A percentile compares a stretch with the other conserved stretches of the same genome.
phyloP scores from a whole-genome alignment of 2,888 invertebrate genomes.

The Platerodrilus igneus region DNA sequence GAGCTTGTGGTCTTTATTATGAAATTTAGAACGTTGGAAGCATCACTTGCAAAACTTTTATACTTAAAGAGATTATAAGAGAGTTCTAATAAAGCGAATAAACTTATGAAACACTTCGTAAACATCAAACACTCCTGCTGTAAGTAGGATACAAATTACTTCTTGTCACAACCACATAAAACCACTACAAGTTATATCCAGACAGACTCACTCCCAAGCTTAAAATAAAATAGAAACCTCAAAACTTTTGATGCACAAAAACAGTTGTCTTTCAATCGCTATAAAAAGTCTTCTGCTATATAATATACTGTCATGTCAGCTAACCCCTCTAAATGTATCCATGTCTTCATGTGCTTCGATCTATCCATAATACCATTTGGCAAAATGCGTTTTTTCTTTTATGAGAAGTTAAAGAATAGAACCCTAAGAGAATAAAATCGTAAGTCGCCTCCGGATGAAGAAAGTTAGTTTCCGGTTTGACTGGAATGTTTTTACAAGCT shows the following conservation, averaged over 20 bases:
- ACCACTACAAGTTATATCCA: conserved; percentile 9
- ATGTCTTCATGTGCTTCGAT: conserved; percentile 22
- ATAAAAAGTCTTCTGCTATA: conserved; percentile 35
- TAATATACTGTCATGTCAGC: conserved; percentile 37
- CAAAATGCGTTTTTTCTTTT: conserved; percentile 19
- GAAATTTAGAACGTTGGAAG: no score
- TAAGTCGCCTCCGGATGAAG: conserved; percentile 38
- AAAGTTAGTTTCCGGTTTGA: conserved; percentile 42
- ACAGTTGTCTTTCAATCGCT: conserved; percentile 39
- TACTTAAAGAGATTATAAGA: no score
- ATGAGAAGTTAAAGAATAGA: conserved; percentile 21
- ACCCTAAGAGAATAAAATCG: conserved; percentile 36
- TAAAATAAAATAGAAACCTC: conserved; percentile 34
- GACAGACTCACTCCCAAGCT: conserved; percentile 21
- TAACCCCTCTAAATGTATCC: conserved; percentile 18
- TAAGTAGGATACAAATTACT: neutral
- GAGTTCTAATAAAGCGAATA: conserved; percentile 8
- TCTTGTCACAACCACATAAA: neutral
- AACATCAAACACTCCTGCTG: conserved; percentile 10
- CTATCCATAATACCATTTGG: conserved; percentile 11
- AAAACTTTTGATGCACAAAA: conserved; percentile 39
- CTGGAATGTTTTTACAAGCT: conserved; percentile 41
- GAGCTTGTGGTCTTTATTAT: no score
- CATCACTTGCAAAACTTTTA: no score
- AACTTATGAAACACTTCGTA: conserved; percentile 10